Percentiles rank a stretch among this genome's conserved stretches.
Conservation (phyloP, 2,888 invertebrate genomes). For the Lagria hirta region DNA sequence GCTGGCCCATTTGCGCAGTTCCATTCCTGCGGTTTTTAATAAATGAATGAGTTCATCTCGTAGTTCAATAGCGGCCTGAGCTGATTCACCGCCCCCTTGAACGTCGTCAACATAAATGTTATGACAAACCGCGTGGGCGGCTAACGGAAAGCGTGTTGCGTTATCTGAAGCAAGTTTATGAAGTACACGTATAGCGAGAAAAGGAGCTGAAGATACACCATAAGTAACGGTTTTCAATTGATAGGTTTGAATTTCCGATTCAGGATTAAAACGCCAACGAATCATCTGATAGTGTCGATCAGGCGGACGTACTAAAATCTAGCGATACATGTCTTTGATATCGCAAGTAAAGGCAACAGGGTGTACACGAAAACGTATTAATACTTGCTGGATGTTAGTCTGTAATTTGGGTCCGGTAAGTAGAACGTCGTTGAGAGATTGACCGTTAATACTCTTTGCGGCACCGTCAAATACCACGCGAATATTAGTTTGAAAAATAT, state of each 20-base stretch:
- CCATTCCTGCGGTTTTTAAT: not conserved
- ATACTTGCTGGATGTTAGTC: constrained; percentile 10
- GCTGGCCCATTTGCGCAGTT: not conserved
- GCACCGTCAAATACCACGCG: constrained; percentile 20
- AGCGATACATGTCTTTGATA: constrained; percentile 27
- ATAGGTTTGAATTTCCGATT: constrained; percentile 6
- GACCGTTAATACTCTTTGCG: not conserved
- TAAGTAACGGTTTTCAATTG: constrained; percentile 14
- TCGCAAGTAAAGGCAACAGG: constrained; percentile 18
- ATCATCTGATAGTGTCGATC: constrained; percentile 24
- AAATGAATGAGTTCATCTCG: not conserved
- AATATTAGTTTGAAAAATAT: constrained; percentile 8
- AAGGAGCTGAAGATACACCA: constrained; percentile 15
- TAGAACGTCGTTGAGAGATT: constrained; percentile 21
- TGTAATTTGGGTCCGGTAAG: constrained; percentile 23
- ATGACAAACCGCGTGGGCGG: constrained; percentile 9
- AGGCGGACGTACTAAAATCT: constrained; percentile 22
- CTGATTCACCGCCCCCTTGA: constrained; percentile 2
- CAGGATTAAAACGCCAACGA: constrained; percentile 14
- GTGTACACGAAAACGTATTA: constrained; percentile 16
- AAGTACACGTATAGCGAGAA: constrained; percentile 11
- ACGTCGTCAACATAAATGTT: constrained; percentile 12
- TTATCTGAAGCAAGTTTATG: constrained; percentile 8
- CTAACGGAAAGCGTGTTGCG: constrained; percentile 5
- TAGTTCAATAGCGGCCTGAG: constrained; percentile 3